Evolutionary conservation across 2,113 vertebrate species (phyloP), one percentile per base, ranked within the genome.

Genomic region (Okapia johnstoni): DNA sequence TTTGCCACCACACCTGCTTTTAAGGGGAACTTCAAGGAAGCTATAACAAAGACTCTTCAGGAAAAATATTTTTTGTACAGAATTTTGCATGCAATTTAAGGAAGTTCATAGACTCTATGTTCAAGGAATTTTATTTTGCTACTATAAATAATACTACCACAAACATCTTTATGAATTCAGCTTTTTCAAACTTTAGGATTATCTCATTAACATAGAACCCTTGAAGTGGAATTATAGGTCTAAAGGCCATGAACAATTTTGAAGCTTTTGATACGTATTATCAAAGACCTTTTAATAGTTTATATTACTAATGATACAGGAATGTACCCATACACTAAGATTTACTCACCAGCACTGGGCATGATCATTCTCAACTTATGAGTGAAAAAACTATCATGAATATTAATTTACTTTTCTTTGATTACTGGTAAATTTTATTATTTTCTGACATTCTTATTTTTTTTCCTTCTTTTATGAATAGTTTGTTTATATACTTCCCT

Each of bases 51-150:
- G 70, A 77, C 93, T 85, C n/a, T 93, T 88, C 73, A 28, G 52
- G 57, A 33, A 86, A 94, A 97, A 98, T 55, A 79, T 19, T 54
- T 84, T 30, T 58, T 60, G n/a, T 50, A 86, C 11, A 91, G 26
- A 96, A 86, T 88, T 87, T n/a, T 94, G 10, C 73, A 96, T 92
- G 36, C 55, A 90, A 58, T 81, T 96, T 93, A 94, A 95, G 36
- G 25, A 93, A 94, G 3, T 43, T 90, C n/a, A 96, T 28, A 76
- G 73, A 81, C 46, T 21, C 16, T 80, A 5, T 66, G 26, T 90
- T 94, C 66, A 96, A 95, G 66, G 88, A 93, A 92, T 66, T 91
- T 87, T 77, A 81, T 50, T 97, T 86, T 85, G 30, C 9, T 94
- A 88, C 79, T 84, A 92, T 63, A 93, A 97, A 86, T 88, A 88